Percentiles rank a stretch among this genome's conserved stretches.
These are phyloP conservation scores for Scartelaos histophorus DNA, from an alignment of 2,113 vertebrate species.

Conservation along the genomic window DNA sequence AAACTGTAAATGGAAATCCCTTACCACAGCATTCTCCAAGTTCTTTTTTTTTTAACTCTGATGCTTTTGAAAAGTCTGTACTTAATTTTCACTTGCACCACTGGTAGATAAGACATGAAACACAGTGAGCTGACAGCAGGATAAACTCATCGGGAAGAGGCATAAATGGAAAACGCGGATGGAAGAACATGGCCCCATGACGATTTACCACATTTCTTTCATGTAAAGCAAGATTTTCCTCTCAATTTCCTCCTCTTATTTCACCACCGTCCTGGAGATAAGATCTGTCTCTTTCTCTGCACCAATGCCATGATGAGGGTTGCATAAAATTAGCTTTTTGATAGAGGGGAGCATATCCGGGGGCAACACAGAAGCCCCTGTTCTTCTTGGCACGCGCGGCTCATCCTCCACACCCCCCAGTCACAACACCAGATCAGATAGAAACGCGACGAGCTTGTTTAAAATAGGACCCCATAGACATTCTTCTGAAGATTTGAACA, in stretches of 20 bases:
- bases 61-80: slow-evolving; percentile 1
- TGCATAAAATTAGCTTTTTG: slow-evolving; percentile 70
- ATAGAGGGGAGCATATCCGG: slow-evolving; percentile 66
- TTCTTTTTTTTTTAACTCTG: neutral
- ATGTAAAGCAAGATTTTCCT: slow-evolving; percentile 59
- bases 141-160: slow-evolving; percentile 39
- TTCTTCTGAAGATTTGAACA: slow-evolving; percentile 58
- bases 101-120: slow-evolving; percentile 23
- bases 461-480: slow-evolving; percentile 64
- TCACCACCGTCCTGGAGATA: slow-evolving; percentile 59
- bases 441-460: slow-evolving; percentile 47
- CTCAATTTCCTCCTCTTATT: slow-evolving; percentile 67
- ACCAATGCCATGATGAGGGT: slow-evolving; percentile 64
- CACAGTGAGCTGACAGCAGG: slow-evolving; percentile 32
- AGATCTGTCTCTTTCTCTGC: slow-evolving; percentile 54
- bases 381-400: slow-evolving; percentile 55
- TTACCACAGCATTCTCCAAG: neutral
- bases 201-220: slow-evolving; percentile 44
- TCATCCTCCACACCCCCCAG: slow-evolving; percentile 56
- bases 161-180: slow-evolving; percentile 44
- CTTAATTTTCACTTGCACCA: neutral
- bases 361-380: slow-evolving; percentile 66
- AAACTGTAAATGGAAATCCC: neutral
- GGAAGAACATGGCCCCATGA: slow-evolving; percentile 51
- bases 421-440: slow-evolving; percentile 63